A percentile compares a stretch with the other conserved stretches of the same genome.
Evolutionary conservation across 2,888 invertebrate genomes (phyloP).

Genomic region (Octodonta nipae): DNA sequence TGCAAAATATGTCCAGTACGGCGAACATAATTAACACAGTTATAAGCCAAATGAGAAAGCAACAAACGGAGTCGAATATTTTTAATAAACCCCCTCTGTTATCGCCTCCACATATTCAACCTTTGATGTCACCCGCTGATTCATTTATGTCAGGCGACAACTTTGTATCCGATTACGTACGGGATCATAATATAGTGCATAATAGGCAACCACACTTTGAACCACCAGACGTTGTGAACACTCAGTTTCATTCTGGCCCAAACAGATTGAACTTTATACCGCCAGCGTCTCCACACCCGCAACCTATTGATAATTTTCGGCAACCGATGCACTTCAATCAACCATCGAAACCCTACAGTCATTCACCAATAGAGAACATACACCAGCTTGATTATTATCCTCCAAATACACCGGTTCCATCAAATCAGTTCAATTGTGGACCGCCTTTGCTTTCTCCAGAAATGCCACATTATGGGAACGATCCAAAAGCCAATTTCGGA

Average conservation of each 20-base stretch:
- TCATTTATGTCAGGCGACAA: constrained; percentile 12
- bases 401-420: constrained; percentile 7
- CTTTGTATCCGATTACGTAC: constrained; percentile 11
- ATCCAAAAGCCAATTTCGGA: constrained; percentile 10
- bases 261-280: too few relatives aligned
- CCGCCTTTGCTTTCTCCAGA: constrained; percentile 12
- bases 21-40: too few relatives aligned
- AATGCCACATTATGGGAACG: constrained; percentile 10
- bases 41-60: constrained; percentile 10
- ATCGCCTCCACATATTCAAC: not conserved
- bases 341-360: too few relatives aligned
- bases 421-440: constrained; percentile 9
- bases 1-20: too few relatives aligned
- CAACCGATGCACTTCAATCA: too few relatives aligned
- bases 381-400: constrained; percentile 13
- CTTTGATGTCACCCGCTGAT: constrained; percentile 9
- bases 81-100: not conserved
- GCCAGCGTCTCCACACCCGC: too few relatives aligned
- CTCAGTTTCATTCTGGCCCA: too few relatives aligned
- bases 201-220: constrained; percentile 3
- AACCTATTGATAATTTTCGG: too few relatives aligned
- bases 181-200: too few relatives aligned
- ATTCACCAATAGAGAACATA: constrained; percentile 8
- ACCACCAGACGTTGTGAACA: constrained; percentile 3
- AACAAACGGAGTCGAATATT: constrained; percentile 8